phyloP scores from a whole-genome alignment of 1,140 invertebrate genomes.

The Drosophila nasuta region DNA sequence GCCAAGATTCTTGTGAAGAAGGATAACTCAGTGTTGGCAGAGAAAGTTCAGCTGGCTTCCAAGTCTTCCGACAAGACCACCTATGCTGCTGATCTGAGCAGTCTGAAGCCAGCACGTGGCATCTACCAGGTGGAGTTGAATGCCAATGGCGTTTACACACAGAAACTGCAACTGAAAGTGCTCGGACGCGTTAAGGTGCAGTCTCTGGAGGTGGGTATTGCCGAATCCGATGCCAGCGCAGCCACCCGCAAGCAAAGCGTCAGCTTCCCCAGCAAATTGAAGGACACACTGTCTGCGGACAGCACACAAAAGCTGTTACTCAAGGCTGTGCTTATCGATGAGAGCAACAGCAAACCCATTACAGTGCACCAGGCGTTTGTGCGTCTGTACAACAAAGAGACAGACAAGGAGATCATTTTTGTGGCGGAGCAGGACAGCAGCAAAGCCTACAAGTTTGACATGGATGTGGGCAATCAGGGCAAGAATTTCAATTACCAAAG shows the following conservation, averaged over 20 bases:
- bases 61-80: constrained; percentile 87
- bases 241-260: constrained; percentile 92
- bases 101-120: constrained; percentile 92
- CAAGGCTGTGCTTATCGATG: constrained; percentile 92
- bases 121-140: constrained; percentile 93
- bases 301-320: constrained; percentile 95
- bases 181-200: constrained; percentile 91
- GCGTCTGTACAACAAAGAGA: constrained; percentile 88
- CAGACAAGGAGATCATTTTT: constrained; percentile 94
- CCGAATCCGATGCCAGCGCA: constrained; percentile 94
- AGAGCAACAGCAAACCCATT: constrained; percentile 88
- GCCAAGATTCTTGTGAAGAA: constrained; percentile 72
- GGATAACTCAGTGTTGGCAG: constrained; percentile 68
- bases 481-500: constrained; percentile 92
- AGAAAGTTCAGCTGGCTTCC: constrained; percentile 68
- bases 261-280: constrained; percentile 89
- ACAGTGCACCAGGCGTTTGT: constrained; percentile 97
- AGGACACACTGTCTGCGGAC: constrained; percentile 91
- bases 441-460: constrained; percentile 95
- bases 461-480: constrained; percentile 92
- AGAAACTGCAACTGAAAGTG: constrained; percentile 90
- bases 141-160: constrained; percentile 88
- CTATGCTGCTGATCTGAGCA: constrained; percentile 92
- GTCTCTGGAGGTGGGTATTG: constrained; percentile 94
- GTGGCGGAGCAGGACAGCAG: constrained; percentile 94